These are phyloP conservation scores for Brachyopa scutellaris DNA, from an alignment of 2,888 invertebrate species.

Conservation along the genomic window DNA sequence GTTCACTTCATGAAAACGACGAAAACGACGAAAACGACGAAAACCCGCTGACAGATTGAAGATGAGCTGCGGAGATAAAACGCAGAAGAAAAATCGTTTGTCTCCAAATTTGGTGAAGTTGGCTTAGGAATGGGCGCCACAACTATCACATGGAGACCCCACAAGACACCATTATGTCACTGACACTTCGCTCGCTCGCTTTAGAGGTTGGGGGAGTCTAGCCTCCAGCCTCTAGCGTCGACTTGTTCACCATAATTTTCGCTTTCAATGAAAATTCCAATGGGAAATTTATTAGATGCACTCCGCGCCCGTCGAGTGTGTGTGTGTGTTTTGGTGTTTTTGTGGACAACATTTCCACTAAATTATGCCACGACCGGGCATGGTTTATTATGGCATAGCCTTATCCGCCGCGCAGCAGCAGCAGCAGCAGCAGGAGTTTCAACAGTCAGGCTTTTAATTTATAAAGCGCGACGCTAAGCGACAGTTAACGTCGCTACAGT, in stretches of 20 bases:
- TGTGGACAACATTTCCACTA: conserved; percentile 63
- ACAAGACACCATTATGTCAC: conserved; percentile 53
- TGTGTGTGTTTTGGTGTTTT: conserved; percentile 15
- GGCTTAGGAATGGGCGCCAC: conserved; percentile 38
- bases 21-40: background rate
- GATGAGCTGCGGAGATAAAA: conserved; percentile 49
- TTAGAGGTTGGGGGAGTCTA: background rate
- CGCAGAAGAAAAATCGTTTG: conserved; percentile 27
- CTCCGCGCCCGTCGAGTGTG: conserved; percentile 4
- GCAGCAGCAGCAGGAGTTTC: conserved; percentile 9
- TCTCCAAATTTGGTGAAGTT: conserved; percentile 40
- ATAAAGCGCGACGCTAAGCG: conserved; percentile 69
- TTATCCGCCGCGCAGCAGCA: conserved; percentile 38
- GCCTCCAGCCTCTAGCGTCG: background rate
- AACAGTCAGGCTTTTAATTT: conserved; percentile 68
- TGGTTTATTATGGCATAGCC: conserved; percentile 69
- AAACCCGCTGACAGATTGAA: conserved; percentile 52
- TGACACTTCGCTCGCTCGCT: conserved; percentile 3
- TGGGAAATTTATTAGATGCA: conserved; percentile 68
- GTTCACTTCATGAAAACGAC: conserved; percentile 31
- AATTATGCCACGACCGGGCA: conserved; percentile 71
- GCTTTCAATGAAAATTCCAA: conserved; percentile 67
- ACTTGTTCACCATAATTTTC: conserved; percentile 57
- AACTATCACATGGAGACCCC: conserved; percentile 18
- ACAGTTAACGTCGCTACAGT: conserved; percentile 70